These are phyloP conservation scores for Carassius gibelio DNA, from an alignment of 2,113 vertebrate genomes.

Conservation along the genomic window DNA sequence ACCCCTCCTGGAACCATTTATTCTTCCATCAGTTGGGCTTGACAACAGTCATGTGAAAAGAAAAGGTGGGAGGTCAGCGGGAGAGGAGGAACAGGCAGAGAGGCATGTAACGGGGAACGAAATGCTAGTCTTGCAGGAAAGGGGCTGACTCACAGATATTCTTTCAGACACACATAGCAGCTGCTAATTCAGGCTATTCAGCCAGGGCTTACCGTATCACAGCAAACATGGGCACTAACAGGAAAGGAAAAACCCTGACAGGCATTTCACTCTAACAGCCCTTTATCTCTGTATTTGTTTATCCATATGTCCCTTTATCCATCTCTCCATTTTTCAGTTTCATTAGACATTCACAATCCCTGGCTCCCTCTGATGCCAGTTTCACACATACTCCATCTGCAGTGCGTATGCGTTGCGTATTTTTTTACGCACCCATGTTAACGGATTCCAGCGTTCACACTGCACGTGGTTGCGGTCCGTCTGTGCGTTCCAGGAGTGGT, in stretches of 20 bases:
- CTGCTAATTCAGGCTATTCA: constrained; percentile 75
- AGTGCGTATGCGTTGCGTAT: too few relatives aligned
- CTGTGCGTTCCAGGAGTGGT: too few relatives aligned
- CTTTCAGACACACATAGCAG: constrained; percentile 65
- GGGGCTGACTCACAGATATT: constrained; percentile 73
- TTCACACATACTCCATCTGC: too few relatives aligned
- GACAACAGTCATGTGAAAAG: constrained; percentile 18
- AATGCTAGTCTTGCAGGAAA: constrained; percentile 70
- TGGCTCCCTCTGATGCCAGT: constrained; percentile 9
- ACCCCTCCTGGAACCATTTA: neutral
- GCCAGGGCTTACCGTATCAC: constrained; percentile 66
- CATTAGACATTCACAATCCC: constrained; percentile 20
- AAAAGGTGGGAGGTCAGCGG: constrained; percentile 30
- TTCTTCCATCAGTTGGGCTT: neutral
- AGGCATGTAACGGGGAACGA: constrained; percentile 56
- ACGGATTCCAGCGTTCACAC: too few relatives aligned
- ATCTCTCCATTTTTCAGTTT: neutral
- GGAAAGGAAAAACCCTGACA: constrained; percentile 46
- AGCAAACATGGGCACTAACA: constrained; percentile 63
- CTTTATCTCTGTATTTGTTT: constrained; percentile 18
- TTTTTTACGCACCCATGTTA: too few relatives aligned
- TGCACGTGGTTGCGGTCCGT: too few relatives aligned
- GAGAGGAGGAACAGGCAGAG: constrained; percentile 25
- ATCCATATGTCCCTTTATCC: neutral
- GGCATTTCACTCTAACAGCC: constrained; percentile 7